Conservation (phyloP, 2,888 invertebrate genomes). For the Piscicola geometra region DNA sequence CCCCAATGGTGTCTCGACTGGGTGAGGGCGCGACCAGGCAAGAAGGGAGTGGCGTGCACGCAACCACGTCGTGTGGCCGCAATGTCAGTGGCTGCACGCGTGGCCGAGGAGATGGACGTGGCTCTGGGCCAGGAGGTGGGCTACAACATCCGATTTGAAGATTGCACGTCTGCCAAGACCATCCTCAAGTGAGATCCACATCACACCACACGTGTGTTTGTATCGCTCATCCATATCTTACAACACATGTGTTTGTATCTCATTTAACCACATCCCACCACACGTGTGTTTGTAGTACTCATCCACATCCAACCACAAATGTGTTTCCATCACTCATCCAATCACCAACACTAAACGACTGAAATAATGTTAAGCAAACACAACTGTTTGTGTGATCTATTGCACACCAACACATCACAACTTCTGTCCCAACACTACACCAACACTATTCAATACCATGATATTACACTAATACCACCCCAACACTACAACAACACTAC, state of each 20-base stretch:
- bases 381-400: no score
- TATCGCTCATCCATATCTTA: background rate
- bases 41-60: conserved; percentile 86
- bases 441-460: no score
- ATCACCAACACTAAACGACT: no score
- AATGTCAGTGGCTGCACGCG: conserved; percentile 97
- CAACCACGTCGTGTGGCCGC: conserved; percentile 96
- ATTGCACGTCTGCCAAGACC: conserved; percentile 90
- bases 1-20: conserved; percentile 75
- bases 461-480: no score
- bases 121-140: conserved; percentile 83
- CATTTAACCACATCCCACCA: background rate
- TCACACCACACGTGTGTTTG: background rate
- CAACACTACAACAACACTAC: no score
- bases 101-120: conserved; percentile 99
- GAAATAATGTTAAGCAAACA: no score
- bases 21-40: conserved; percentile 52
- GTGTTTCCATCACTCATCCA: conserved; percentile 6
- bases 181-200: conserved; percentile 71
- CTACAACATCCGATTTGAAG: conserved; percentile 96
- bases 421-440: no score
- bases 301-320: background rate
- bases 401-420: no score
- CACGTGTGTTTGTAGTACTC: background rate
- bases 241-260: background rate